Evolutionary conservation across 2,888 invertebrate species (phyloP), one percentile per base, ranked within the genome.

Genomic region (Parascotia fuliginaria): DNA sequence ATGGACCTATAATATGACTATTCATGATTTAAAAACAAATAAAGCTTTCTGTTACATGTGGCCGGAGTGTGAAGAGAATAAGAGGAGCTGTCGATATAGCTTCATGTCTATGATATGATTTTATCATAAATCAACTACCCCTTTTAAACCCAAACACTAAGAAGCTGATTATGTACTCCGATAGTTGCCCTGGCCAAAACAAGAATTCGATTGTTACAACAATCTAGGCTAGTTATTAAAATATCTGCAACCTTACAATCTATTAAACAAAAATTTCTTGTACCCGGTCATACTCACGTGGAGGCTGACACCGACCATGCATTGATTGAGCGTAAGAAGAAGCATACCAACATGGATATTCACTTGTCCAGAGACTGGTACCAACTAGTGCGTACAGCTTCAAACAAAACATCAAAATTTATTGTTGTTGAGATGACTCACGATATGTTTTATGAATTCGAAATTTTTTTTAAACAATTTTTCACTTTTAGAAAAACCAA

Each of bases 31-130:
- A 7, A 38, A 31, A 29, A 49, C 42, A 12, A n/a, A n/a, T n/a
- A n/a, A n/a, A n/a, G n/a, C n/a, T n/a, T n/a, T n/a, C n/a, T n/a
- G n/a, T n/a, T n/a, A n/a, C n/a, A n/a, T n/a, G n/a, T n/a, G n/a
- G n/a, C n/a, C n/a, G n/a, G n/a, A n/a, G n/a, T n/a, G n/a, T n/a
- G n/a, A n/a, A n/a, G 27, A 57, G 47, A n/a, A 55, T 32, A 13
- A 47, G 68, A 47, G 73, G 68, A 34, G 66, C 65, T 3, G 70
- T 71, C 42, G 48, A 73, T 40, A 68, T 73, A 34, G 66, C 64
- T 16, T 62, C 65, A 39, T 68, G 67, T 70, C 29, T 60, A 44
- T 37, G 42, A 61, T 39, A 52, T 63, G 48, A 48, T n/a, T n/a
- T n/a, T n/a, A n/a, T n/a, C n/a, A n/a, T n/a, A n/a, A n/a, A n/a